Evolutionary conservation across 2,113 vertebrate genomes (phyloP), one percentile per base, ranked within the genome.

Genomic region (Gallinago paraguaiae): DNA sequence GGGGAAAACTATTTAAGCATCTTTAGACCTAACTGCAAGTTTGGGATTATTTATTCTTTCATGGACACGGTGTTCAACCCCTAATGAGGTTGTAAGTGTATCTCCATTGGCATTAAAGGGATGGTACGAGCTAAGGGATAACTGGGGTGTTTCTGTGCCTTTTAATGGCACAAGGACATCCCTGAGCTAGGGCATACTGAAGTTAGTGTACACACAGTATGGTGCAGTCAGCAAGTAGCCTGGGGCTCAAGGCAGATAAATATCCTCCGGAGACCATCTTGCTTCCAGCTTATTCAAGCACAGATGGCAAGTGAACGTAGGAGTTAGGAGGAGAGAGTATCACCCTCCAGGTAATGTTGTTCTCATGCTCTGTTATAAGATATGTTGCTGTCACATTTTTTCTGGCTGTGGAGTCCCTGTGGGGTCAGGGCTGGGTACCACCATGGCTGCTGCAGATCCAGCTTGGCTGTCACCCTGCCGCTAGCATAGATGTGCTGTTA

Each of bases 261-360:
- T 50, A 77, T 77, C 50, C 41, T 93, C 54, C 37, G 3, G 45
- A 85, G 35, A 80, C 37, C 39, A 31, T 69, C 41, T 93, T 77
- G 50, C 45, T 80, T 94, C 48, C 59, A 82, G 75, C 6, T 85
- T 65, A 93, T 82, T 87, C 57, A 82, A 79, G 70, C 43, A 82
- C 74, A 94, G 92, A 68, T 68, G 74, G 70, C 57, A 85, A 91
- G 33, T 46, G 81, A 84, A 90, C 48, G 70, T 90, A 88, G 37
- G 61, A 84, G 93, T 78, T 63, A 91, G 78, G 60, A 94, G 41
- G 72, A 91, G 37, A 67, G 39, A 91, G 39, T 51, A 82, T 92
- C 12, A 54, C 61, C 27, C 67, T 85, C 70, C 85, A 91, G 84
- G 56, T 95, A 74, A 76, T 35, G 43, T 54, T 35, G 4, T 19